Conservation (phyloP, 1,140 invertebrate genomes). For the Drosophila paulistorum region DNA sequence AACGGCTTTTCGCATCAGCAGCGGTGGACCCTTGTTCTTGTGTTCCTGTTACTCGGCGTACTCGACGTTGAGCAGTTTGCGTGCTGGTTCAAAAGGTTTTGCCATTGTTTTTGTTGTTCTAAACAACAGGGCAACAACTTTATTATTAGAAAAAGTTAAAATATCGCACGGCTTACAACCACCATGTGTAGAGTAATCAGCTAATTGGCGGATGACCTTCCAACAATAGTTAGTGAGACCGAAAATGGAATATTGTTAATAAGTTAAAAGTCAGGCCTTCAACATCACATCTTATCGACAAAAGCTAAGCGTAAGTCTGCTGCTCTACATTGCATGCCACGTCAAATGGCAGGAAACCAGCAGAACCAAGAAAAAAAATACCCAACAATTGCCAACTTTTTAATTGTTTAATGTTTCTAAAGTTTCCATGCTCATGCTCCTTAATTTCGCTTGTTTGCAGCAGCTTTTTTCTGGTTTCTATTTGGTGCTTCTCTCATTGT, state of each 20-base stretch:
- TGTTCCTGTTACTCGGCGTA: constrained; percentile 1
- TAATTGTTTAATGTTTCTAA: constrained; percentile 73
- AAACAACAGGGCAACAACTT: constrained; percentile 50
- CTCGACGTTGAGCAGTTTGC: constrained; percentile 38
- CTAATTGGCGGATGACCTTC: constrained; percentile 45
- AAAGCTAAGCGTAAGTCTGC: not conserved
- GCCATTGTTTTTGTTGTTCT: constrained; percentile 7
- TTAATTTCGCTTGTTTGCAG: constrained; percentile 56
- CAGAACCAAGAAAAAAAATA: constrained; percentile 36
- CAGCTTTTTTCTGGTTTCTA: constrained; percentile 17
- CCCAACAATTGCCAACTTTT: constrained; percentile 56
- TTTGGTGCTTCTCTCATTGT: constrained; percentile 26
- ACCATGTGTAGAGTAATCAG: constrained; percentile 36
- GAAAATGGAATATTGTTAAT: constrained; percentile 39
- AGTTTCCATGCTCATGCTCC: constrained; percentile 53
- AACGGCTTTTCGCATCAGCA: constrained; percentile 70
- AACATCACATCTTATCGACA: constrained; percentile 28
- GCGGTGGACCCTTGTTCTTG: constrained; percentile 43
- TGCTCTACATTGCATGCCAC: constrained; percentile 18
- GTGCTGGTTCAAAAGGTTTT: constrained; percentile 40
- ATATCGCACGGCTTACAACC: constrained; percentile 23
- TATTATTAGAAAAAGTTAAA: constrained; percentile 65
- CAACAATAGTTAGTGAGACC: not conserved
- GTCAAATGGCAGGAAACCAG: not conserved
- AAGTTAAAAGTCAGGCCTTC: constrained; percentile 23